Conservation (phyloP, 2,888 invertebrate species). For the Thymelicus acteon region DNA sequence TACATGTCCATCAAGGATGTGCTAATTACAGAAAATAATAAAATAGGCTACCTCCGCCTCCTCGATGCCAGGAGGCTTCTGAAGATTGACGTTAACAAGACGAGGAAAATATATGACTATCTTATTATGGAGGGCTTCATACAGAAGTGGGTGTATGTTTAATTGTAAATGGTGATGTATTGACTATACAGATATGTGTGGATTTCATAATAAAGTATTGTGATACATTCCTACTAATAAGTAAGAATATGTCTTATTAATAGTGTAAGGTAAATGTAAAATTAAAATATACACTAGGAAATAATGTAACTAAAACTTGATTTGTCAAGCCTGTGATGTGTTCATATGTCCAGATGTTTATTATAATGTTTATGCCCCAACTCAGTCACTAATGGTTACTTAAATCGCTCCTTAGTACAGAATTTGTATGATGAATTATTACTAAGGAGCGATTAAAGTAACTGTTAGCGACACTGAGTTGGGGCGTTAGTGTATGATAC, state of each 20-base stretch:
- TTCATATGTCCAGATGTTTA: no score
- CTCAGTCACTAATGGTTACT: no score
- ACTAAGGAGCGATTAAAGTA: no score
- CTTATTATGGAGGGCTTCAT: conserved; percentile 90
- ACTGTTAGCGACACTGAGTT: no score
- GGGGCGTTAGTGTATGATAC: no score
- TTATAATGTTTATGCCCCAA: no score
- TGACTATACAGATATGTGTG: not conserved
- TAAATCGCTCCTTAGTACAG: no score
- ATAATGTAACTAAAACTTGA: no score
- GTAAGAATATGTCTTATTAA: not conserved
- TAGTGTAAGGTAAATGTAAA: not conserved
- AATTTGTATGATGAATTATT: no score
- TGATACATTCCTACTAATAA: conserved; percentile 7
- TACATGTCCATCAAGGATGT: conserved; percentile 91
- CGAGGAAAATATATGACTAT: conserved; percentile 93
- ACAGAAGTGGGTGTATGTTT: conserved; percentile 26
- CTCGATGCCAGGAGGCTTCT: conserved; percentile 93
- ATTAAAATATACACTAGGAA: no score
- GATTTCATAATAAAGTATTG: conserved; percentile 3
- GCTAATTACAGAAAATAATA: conserved; percentile 90
- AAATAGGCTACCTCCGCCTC: conserved; percentile 89
- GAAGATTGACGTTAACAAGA: conserved; percentile 97
- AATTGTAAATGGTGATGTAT: not conserved
- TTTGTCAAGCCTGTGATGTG: no score